These are phyloP conservation scores for Pseudonaja textilis DNA, from an alignment of 2,113 vertebrate genomes.

Conservation along the genomic window DNA sequence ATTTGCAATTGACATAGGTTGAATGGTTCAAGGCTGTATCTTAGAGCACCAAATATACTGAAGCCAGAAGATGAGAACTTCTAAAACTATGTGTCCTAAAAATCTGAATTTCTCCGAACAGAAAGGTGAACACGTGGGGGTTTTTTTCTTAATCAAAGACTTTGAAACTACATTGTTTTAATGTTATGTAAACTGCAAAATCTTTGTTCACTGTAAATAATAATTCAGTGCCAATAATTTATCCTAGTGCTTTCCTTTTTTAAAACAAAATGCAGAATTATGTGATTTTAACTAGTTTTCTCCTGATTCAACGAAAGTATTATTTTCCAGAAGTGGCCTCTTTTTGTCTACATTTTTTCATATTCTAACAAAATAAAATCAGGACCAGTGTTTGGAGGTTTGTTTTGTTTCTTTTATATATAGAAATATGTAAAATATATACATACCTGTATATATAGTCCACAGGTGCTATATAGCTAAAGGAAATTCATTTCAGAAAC, in stretches of 20 bases:
- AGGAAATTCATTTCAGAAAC: slow-evolving; percentile 56
- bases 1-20: slow-evolving; percentile 49
- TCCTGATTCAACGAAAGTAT: slow-evolving; percentile 80
- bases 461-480: slow-evolving; percentile 71
- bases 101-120: slow-evolving; percentile 73
- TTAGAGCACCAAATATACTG: slow-evolving; percentile 68
- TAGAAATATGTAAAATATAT: slow-evolving; percentile 71
- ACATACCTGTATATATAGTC: slow-evolving; percentile 72
- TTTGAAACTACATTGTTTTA: slow-evolving; percentile 74
- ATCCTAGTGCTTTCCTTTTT: slow-evolving; percentile 84
- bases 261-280: slow-evolving; percentile 73
- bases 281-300: slow-evolving; percentile 83
- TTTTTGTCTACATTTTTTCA: slow-evolving; percentile 84
- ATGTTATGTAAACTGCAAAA: slow-evolving; percentile 83
- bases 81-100: slow-evolving; percentile 72
- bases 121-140: slow-evolving; percentile 66
- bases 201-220: slow-evolving; percentile 91
- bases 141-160: slow-evolving; percentile 73
- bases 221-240: slow-evolving; percentile 89
- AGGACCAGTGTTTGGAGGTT: slow-evolving; percentile 71
- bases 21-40: slow-evolving; percentile 63
- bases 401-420: slow-evolving; percentile 71
- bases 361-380: slow-evolving; percentile 79
- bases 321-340: slow-evolving; percentile 84
- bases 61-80: slow-evolving; percentile 75